phyloP scores from a whole-genome alignment of 2,113 vertebrate genomes.

The zebrafish (Danio rerio) region GRCz12tu NC_133195.1:22035001-22035500 shows the following conservation, averaged over 20 bases:
- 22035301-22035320: not conserved
- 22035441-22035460: no score
- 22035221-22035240: not conserved
- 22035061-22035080: constrained; percentile 72
- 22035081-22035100: constrained; percentile 55
- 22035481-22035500: no score
- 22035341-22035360: no score
- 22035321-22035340: not conserved
- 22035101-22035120: not conserved
- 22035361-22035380: no score
- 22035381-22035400: no score
- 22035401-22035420: no score
- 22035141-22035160: not conserved
- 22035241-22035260: not conserved
- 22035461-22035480: no score
- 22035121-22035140: not conserved
- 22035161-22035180: not conserved
- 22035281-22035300: not conserved
- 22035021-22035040: constrained; percentile 78
- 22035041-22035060: constrained; percentile 71
- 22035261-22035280: not conserved
- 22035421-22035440: no score
- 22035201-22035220: not conserved
- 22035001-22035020: constrained; percentile 82
- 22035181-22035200: not conserved